Base-by-base conservation (phyloP, 2,888 invertebrate species). In the Cataglyphis rosenhaueri region DNA sequence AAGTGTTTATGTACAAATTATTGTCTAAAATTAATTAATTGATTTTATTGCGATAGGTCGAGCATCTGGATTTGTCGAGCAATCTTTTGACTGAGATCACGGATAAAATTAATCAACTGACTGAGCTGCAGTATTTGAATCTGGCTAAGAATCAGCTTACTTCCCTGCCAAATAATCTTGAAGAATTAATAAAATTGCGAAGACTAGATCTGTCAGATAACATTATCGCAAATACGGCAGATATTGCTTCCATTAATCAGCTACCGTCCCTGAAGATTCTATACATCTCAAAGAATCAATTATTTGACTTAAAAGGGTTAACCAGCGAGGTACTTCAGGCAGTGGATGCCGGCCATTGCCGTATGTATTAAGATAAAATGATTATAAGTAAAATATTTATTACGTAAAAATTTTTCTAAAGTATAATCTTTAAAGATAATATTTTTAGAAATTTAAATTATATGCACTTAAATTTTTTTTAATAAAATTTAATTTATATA, bases 171-270 rank as follows among this genome's bases (percentile, higher is more conserved):
- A 92, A 95, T 88, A 95, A 95, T 75, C 93, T 97, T 4, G 86
- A 94, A 6, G 96, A 96, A 35, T 95, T 97, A 41, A 95, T 94
- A 1, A 94, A 95, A 32, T 94, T 97, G 48, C 95, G 96, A 90
- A 94, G 94, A 5, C 93, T 97, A 57, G 96, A 97, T 92, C 94
- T 97, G 85, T 96, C 96, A 35, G 95, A 95, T 82, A 97, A 97
- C 91, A 93, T 95, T 71, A 96, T 97, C 84, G 95, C 94, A 41
- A 94, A 95, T 73, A 96, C 97, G 5, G 59, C 15, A 29, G 84
- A 89, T 62, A 87, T 94, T 57, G 84, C 65, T 9, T 85, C 91
- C 29, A 82, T 94, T 32, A 81, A 74, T 21, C 91, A 92, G 62
- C 85, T 94, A 0, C 93, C 93, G 0, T 96, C 95, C 68, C 94